These are phyloP conservation scores for Noctilio leporinus DNA, from an alignment of 2,113 vertebrate genomes.

Conservation along the genomic window DNA sequence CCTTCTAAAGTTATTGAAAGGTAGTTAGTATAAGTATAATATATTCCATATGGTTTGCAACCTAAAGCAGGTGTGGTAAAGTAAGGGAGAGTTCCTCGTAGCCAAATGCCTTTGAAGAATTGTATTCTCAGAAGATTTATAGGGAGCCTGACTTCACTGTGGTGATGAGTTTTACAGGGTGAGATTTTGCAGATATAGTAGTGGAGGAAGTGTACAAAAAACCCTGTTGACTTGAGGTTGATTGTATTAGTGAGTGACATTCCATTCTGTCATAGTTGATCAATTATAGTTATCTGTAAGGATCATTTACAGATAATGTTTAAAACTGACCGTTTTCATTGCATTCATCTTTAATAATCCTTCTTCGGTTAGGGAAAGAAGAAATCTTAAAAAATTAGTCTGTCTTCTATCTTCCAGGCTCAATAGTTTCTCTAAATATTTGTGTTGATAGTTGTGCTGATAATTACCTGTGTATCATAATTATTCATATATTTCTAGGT, in stretches of 20 bases:
- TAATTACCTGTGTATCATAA: background rate
- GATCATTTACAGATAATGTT: background rate
- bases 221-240: background rate
- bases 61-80: conserved; percentile 51
- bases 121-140: conserved; percentile 48
- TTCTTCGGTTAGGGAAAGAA: conserved; percentile 12
- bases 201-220: background rate
- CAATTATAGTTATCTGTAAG: background rate
- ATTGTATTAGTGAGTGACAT: background rate
- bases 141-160: conserved; percentile 2
- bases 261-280: background rate
- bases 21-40: conserved; percentile 35
- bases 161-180: conserved; percentile 34
- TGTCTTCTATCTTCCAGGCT: background rate
- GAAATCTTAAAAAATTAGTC: conserved; percentile 26
- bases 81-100: conserved; percentile 34
- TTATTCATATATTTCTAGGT: background rate
- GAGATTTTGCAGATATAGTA: conserved; percentile 33
- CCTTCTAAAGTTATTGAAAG: conserved; percentile 40
- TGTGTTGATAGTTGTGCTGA: background rate
- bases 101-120: conserved; percentile 57
- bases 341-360: background rate
- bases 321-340: background rate
- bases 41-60: conserved; percentile 51
- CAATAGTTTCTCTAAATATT: conserved; percentile 2